Conservation (phyloP, 1,140 invertebrate genomes). For the Cataglyphis hispanica region DNA sequence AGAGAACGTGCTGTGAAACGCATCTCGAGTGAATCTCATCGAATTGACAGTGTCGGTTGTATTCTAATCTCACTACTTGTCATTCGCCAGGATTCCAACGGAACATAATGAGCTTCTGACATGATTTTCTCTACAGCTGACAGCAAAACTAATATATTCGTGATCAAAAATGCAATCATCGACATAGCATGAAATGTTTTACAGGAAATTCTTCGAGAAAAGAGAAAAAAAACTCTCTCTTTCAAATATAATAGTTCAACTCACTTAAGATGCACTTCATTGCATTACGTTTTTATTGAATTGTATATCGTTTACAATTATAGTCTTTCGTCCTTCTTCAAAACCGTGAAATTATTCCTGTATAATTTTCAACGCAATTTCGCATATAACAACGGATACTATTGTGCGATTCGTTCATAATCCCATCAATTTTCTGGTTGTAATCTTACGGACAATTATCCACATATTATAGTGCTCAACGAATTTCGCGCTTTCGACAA, state of each 20-base stretch:
- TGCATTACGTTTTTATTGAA: background rate
- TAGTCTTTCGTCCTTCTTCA: background rate
- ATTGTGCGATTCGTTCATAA: conserved; percentile 8
- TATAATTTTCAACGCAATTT: conserved; percentile 3
- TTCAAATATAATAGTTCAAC: background rate
- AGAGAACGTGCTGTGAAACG: conserved; percentile 45
- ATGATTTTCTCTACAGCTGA: conserved; percentile 9
- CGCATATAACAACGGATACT: background rate
- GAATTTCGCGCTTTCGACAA: conserved; percentile 55
- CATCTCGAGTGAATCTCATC: conserved; percentile 64
- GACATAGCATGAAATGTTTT: background rate
- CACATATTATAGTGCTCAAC: conserved; percentile 1
- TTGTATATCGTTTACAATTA: too few species aligned
- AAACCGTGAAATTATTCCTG: conserved; percentile 57
- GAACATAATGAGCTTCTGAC: conserved; percentile 44
- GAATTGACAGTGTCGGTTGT: conserved; percentile 48
- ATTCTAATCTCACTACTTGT: conserved; percentile 24
- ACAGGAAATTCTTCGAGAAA: background rate
- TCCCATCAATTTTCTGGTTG: conserved; percentile 47
- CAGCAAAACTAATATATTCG: conserved; percentile 14
- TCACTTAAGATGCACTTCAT: background rate
- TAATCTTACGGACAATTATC: conserved; percentile 20
- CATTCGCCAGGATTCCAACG: conserved; percentile 46
- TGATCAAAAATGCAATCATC: background rate
- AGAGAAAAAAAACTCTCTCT: background rate